Evolutionary conservation across 2,797 vertebrate species (phyloP).

Genomic region (Oryzias sinensis): DNA sequence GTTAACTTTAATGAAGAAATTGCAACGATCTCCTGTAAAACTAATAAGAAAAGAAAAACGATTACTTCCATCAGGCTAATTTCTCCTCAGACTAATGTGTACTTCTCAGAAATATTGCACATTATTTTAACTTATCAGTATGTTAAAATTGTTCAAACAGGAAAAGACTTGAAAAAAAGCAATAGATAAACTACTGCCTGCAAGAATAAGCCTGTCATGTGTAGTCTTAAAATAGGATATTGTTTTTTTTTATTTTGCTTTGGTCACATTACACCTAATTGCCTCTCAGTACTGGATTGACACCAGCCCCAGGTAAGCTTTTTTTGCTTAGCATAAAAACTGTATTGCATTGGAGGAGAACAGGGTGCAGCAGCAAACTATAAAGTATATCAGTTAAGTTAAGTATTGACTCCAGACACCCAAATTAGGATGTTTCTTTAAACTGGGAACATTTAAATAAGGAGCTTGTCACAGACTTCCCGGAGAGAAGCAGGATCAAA

Average conservation of each 20-base stretch:
- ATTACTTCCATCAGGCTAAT: no score
- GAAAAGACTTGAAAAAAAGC: background rate
- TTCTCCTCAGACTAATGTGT: no score
- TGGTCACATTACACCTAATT: background rate
- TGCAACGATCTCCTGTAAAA: no score
- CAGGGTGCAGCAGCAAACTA: constrained; percentile 32
- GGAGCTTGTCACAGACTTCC: constrained; percentile 53
- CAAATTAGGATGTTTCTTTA: constrained; percentile 64
- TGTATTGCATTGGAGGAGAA: constrained; percentile 29
- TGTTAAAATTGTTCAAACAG: no score
- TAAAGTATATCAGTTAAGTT: constrained; percentile 47
- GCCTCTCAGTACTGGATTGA: constrained; percentile 25
- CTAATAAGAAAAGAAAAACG: no score
- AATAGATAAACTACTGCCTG: background rate
- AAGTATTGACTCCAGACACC: constrained; percentile 55
- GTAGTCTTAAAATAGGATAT: background rate
- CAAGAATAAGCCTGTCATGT: background rate
- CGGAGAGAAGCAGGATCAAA: constrained; percentile 52
- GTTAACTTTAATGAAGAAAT: no score
- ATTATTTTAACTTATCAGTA: no score
- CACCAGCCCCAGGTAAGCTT: constrained; percentile 40
- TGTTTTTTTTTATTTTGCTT: no score
- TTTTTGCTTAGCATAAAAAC: constrained; percentile 38
- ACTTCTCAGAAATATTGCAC: no score
- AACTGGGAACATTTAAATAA: constrained; percentile 61